A percentile compares a stretch with the other conserved stretches of the same genome.
Conservation (phyloP, 2,888 invertebrate genomes). For the Argynnis bischoffii region DNA sequence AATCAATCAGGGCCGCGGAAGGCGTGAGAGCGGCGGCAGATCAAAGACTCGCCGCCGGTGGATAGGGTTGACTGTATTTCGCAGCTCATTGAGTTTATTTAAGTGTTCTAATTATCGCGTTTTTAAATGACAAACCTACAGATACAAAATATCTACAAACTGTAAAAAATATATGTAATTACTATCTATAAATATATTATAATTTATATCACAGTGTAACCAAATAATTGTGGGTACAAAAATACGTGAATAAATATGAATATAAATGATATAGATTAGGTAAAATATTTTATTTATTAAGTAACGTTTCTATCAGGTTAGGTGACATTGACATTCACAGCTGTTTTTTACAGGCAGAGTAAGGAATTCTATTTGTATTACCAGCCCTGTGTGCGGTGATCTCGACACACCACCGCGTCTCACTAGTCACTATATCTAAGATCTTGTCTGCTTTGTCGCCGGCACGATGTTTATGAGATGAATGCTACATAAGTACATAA, state of each 20-base stretch:
- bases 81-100: conserved; percentile 14
- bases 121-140: not conserved
- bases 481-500: conserved; percentile 11
- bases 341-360: too few relatives aligned
- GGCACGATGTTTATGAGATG: conserved; percentile 24
- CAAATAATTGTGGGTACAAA: too few relatives aligned
- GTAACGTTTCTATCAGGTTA: too few relatives aligned
- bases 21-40: conserved; percentile 50
- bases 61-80: conserved; percentile 39
- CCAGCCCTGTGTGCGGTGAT: conserved; percentile 19
- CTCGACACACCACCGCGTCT: conserved; percentile 23
- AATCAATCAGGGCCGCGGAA: conserved; percentile 49
- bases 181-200: too few relatives aligned
- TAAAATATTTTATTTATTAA: too few relatives aligned
- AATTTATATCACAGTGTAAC: too few relatives aligned
- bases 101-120: not conserved
- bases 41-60: conserved; percentile 47
- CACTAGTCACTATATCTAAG: conserved; percentile 25
- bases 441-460: conserved; percentile 28
- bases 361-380: not conserved
- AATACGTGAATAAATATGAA: too few relatives aligned
- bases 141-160: too few relatives aligned
- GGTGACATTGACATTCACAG: not conserved
- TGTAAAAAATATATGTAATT: too few relatives aligned
- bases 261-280: too few relatives aligned